Evolutionary conservation across 2,113 vertebrate genomes (phyloP).

Genomic region (Genyomyrus donnyi): DNA sequence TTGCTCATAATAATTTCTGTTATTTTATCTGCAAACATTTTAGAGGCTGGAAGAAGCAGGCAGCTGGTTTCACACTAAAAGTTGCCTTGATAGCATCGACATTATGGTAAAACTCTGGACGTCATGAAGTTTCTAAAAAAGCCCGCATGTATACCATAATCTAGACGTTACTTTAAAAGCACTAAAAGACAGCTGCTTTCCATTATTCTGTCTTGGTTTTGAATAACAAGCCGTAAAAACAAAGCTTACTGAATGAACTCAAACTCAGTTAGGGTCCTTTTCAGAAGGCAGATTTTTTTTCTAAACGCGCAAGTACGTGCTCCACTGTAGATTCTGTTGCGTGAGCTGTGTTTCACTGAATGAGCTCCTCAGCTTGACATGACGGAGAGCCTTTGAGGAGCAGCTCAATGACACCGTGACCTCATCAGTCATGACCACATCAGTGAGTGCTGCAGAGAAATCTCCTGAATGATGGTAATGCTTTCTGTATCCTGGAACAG

Average conservation of each 20-base stretch:
- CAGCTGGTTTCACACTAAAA: background rate
- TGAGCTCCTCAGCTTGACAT: background rate
- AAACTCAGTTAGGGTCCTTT: background rate
- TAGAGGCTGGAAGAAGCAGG: background rate
- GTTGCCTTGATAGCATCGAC: background rate
- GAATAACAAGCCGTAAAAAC: background rate
- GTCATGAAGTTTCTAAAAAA: background rate
- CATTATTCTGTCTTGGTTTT: background rate
- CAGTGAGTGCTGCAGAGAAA: background rate
- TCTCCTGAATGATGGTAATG: background rate
- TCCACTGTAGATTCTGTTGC: background rate
- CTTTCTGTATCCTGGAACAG: too few relatives aligned
- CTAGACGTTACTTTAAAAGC: background rate
- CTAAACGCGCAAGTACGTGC: background rate
- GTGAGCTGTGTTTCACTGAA: background rate
- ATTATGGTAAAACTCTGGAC: background rate
- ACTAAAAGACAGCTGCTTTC: background rate
- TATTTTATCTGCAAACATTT: conserved; percentile 4
- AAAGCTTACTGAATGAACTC: background rate
- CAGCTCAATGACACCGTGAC: background rate
- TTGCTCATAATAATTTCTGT: background rate
- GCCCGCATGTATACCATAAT: background rate
- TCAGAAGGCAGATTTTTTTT: background rate
- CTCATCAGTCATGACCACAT: background rate
- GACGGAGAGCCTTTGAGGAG: too few relatives aligned